A percentile compares a stretch with the other conserved stretches of the same genome.
Evolutionary conservation across 2,113 vertebrate species (phyloP).

Genomic region (Nycticorax nycticorax): DNA sequence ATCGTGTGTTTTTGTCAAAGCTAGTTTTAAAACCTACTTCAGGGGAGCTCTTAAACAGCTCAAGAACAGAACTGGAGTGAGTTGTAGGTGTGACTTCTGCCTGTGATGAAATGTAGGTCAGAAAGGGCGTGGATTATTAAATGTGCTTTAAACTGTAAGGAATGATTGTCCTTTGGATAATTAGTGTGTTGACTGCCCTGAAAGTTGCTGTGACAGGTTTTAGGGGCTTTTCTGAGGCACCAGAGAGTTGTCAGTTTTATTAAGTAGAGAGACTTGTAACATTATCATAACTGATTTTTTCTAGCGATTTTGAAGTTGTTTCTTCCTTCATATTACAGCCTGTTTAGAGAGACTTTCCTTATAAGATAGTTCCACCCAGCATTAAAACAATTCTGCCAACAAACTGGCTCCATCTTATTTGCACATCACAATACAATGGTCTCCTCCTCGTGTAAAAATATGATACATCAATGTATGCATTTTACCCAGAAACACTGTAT

Average conservation of each 20-base stretch:
- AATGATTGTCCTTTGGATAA: conserved; percentile 22
- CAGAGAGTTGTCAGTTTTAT: not conserved
- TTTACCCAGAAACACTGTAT: not conserved
- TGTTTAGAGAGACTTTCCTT: not conserved
- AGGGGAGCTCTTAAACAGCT: not conserved
- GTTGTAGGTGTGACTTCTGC: conserved; percentile 32
- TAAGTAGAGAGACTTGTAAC: not conserved
- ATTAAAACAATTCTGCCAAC: not conserved
- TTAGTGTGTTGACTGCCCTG: not conserved
- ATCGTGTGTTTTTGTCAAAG: not conserved
- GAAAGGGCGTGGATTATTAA: conserved; percentile 46
- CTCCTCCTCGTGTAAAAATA: not conserved
- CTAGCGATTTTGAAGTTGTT: conserved; percentile 1
- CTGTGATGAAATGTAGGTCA: conserved; percentile 61
- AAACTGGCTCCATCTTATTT: not conserved
- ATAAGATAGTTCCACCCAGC: not conserved
- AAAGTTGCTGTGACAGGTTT: conserved; percentile 1
- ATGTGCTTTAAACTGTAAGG: conserved; percentile 36
- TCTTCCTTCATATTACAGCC: not conserved
- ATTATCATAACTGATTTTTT: not conserved
- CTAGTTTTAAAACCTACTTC: not conserved
- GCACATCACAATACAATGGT: not conserved
- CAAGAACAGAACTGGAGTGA: not conserved
- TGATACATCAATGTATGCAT: not conserved
- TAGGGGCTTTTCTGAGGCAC: not conserved